Percentiles rank a stretch among this genome's conserved stretches.
These are phyloP conservation scores for Dolichomitus sp. DNA, from an alignment of 2,888 invertebrate species.

Conservation along the genomic window DNA sequence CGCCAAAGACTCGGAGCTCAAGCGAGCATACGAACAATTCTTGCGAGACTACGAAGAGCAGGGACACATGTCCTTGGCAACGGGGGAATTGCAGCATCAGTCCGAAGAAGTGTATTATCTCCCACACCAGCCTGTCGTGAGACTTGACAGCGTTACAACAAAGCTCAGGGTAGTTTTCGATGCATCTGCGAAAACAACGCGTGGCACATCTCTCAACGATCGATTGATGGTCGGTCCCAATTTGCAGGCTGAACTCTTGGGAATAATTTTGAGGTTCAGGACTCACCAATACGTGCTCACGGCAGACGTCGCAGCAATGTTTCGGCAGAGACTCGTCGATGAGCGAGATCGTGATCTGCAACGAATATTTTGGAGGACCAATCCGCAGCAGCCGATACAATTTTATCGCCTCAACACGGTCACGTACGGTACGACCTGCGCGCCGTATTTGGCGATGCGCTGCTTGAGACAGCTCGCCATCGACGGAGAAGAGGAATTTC, in stretches of 20 bases:
- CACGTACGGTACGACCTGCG: conserved; percentile 48
- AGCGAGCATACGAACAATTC: conserved; percentile 35
- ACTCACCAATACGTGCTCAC: conserved; percentile 45
- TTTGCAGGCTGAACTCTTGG: conserved; percentile 38
- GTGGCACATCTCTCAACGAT: conserved; percentile 62
- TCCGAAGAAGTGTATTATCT: conserved; percentile 28
- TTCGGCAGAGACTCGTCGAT: conserved; percentile 41
- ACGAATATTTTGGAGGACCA: conserved; percentile 51
- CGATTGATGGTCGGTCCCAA: conserved; percentile 52
- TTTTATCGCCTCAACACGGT: conserved; percentile 50
- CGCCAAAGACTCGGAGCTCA: conserved; percentile 19
- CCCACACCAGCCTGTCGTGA: conserved; percentile 58
- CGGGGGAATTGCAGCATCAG: not conserved
- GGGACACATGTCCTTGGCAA: conserved; percentile 36
- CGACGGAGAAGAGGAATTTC: conserved; percentile 53
- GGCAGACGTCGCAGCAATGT: conserved; percentile 52
- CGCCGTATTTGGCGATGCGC: conserved; percentile 60
- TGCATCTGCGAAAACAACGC: conserved; percentile 57
- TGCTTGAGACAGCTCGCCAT: conserved; percentile 52
- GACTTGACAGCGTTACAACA: conserved; percentile 51
- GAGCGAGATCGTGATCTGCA: conserved; percentile 26
- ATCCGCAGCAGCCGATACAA: conserved; percentile 33
- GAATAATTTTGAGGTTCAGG: conserved; percentile 47
- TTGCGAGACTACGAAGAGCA: conserved; percentile 33
- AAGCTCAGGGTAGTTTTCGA: conserved; percentile 67